Conservation (phyloP, 2,888 invertebrate genomes). For the Rotaria macrura region DNA sequence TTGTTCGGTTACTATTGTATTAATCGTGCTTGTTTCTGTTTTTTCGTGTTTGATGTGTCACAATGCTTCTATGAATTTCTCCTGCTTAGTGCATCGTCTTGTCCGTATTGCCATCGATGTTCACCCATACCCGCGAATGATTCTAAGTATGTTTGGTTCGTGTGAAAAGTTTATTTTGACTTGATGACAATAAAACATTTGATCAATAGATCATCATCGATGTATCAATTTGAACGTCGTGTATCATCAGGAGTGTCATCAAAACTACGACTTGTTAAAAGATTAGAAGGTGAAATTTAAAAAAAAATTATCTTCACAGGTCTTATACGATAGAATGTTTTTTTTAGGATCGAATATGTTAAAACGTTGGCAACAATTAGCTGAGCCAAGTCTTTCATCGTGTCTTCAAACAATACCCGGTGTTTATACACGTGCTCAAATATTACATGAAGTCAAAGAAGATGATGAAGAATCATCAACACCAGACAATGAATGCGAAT, state of each 20-base stretch:
- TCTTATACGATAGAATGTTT: too few relatives aligned
- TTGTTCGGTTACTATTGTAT: too few relatives aligned
- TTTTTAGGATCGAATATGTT: background rate
- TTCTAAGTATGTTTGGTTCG: background rate
- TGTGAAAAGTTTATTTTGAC: background rate
- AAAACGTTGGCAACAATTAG: constrained; percentile 19
- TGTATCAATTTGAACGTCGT: background rate
- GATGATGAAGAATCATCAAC: background rate
- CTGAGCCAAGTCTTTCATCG: background rate
- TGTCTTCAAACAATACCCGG: background rate
- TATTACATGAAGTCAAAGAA: constrained; percentile 7
- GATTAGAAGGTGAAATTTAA: background rate
- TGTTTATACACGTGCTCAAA: constrained; percentile 13
- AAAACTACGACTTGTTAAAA: background rate
- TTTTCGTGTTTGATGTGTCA: background rate
- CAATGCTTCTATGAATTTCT: background rate
- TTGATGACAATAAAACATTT: background rate
- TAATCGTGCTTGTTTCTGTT: too few relatives aligned
- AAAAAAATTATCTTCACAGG: too few relatives aligned
- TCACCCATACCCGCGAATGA: background rate
- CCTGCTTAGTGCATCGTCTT: background rate
- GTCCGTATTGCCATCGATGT: background rate
- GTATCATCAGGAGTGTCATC: background rate
- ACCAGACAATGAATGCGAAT: background rate
- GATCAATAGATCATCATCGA: background rate